A percentile compares a stretch with the other conserved stretches of the same genome.
These are phyloP conservation scores for Thunnus maccoyii DNA, from an alignment of 2,113 vertebrate species.

Conservation along the genomic window DNA sequence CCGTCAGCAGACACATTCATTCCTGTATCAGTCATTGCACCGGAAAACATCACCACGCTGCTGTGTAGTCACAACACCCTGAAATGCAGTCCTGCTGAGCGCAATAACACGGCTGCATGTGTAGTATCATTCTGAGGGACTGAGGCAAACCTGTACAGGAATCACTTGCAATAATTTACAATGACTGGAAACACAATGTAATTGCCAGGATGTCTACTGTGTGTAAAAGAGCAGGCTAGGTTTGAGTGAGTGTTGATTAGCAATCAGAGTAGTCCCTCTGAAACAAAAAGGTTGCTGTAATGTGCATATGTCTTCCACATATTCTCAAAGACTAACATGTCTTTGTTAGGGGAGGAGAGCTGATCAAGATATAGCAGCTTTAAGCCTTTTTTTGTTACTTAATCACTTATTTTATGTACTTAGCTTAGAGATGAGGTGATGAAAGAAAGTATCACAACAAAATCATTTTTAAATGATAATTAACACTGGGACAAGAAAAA, in stretches of 20 bases:
- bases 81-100: constrained; percentile 28
- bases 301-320: constrained; percentile 20
- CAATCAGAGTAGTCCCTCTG: not conserved
- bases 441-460: constrained; percentile 4
- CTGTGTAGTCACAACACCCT: constrained; percentile 12
- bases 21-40: constrained; percentile 45
- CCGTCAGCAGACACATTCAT: constrained; percentile 44
- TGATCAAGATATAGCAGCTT: constrained; percentile 13
- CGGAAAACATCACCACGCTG: constrained; percentile 12
- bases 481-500: not conserved
- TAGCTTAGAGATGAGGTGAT: not conserved
- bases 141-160: constrained; percentile 18
- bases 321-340: constrained; percentile 12
- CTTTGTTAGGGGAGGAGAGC: constrained; percentile 13
- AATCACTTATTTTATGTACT: constrained; percentile 24
- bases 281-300: constrained; percentile 20
- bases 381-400: constrained; percentile 3
- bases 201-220: not conserved
- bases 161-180: constrained; percentile 17
- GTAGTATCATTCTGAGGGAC: constrained; percentile 4
- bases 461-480: constrained; percentile 12
- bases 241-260: constrained; percentile 8
- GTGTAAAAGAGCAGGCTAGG: not conserved
- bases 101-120: constrained; percentile 4
- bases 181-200: not conserved